Evolutionary conservation across 2,888 invertebrate genomes (phyloP).

Genomic region (Sabellastarte sp.): DNA sequence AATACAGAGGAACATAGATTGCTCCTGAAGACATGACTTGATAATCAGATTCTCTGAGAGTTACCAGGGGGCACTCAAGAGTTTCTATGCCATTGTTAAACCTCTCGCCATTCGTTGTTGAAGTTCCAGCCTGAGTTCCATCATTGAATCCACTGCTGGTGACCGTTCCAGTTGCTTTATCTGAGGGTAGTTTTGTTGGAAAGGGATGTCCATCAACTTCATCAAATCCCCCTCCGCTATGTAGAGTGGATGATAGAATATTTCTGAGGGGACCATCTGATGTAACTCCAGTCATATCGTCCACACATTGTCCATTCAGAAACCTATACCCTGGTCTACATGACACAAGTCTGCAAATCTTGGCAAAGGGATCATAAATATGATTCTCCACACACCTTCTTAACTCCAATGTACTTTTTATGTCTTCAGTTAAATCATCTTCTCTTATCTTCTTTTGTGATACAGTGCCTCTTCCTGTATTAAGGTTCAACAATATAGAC

Average conservation of each 20-base stretch:
- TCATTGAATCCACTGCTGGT: neutral
- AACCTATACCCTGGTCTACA: neutral
- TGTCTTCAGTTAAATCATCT: neutral
- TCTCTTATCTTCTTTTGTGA: neutral
- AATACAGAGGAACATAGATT: neutral
- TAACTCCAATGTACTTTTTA: neutral
- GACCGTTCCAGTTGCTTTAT: too few species aligned
- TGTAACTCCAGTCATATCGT: too few species aligned
- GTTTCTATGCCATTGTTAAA: too few species aligned
- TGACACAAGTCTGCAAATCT: neutral
- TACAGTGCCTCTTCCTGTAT: slow-evolving; percentile 14
- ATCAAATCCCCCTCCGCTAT: neutral
- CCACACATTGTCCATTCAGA: neutral
- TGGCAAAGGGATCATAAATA: neutral
- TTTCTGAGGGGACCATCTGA: neutral
- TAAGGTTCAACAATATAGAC: slow-evolving; percentile 4
- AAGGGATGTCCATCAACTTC: neutral
- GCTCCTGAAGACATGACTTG: neutral
- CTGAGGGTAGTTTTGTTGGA: neutral
- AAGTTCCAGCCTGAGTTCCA: neutral
- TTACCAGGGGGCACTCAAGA: too few species aligned
- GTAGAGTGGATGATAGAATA: neutral
- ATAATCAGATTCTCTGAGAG: neutral
- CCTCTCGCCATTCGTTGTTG: neutral
- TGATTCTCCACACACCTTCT: neutral